Evolutionary conservation across 2,113 vertebrate genomes (phyloP).

Genomic region (Gnathonemus echidnorhynchus): DNA sequence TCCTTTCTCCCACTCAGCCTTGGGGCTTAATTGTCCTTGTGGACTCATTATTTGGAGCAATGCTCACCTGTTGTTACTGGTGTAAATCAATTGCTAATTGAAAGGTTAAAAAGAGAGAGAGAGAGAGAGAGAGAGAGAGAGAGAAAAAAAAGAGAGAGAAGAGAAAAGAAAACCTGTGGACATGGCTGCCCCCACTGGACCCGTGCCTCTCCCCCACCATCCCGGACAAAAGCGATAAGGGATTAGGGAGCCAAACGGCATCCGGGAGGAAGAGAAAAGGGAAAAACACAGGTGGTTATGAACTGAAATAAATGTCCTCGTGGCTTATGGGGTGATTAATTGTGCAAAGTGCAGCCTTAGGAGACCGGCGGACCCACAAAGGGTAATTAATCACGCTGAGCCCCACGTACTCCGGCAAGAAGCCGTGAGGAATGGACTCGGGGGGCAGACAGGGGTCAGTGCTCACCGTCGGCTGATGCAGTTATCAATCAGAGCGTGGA

Average conservation of each 20-base stretch:
- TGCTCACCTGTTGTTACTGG: background rate
- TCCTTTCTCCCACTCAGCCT: background rate
- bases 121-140: background rate
- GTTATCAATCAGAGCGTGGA: conserved; percentile 9
- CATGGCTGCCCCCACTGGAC: background rate
- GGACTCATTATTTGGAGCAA: conserved; percentile 1
- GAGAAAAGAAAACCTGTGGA: background rate
- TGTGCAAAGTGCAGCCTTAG: conserved; percentile 13
- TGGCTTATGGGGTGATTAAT: conserved; percentile 24
- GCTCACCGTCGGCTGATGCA: background rate
- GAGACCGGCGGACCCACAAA: conserved; percentile 1
- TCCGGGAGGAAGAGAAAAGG: background rate
- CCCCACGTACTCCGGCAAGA: background rate
- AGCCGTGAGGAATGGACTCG: background rate
- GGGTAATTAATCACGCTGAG: conserved; percentile 21
- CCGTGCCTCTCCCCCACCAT: background rate
- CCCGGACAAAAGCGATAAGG: background rate
- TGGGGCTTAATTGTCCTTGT: background rate
- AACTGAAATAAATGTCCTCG: conserved; percentile 17
- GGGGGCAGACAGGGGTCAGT: conserved; percentile 11
- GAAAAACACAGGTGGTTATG: conserved; percentile 6
- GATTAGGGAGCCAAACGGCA: conserved; percentile 1
- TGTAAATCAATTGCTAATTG: conserved; percentile 13
- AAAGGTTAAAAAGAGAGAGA: background rate
- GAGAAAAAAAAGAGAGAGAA: background rate